A percentile compares a stretch with the other conserved stretches of the same genome.
phyloP scores from a whole-genome alignment of 2,113 vertebrate genomes.

The Ptilonorhynchus violaceus region DNA sequence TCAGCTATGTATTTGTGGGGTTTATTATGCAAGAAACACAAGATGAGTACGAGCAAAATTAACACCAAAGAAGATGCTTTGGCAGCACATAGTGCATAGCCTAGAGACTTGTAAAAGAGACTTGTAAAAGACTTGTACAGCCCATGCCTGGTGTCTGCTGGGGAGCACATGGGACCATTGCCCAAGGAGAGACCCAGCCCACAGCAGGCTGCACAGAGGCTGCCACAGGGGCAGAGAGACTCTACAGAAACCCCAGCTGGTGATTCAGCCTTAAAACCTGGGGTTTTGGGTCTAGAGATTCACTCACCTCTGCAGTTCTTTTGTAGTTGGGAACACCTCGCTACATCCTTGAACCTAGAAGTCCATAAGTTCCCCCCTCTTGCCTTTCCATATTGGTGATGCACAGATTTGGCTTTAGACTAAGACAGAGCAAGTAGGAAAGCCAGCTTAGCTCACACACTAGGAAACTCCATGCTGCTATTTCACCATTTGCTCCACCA shows the following conservation, averaged over 20 bases:
- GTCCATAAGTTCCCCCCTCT: fast-evolving
- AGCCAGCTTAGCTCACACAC: background rate
- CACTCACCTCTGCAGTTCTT: background rate
- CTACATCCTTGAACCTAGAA: background rate
- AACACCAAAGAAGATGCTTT: background rate
- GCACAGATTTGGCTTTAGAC: background rate
- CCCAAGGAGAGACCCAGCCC: background rate
- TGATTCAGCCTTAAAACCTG: background rate
- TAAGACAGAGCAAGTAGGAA: background rate
- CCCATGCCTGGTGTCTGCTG: background rate
- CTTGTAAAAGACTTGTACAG: background rate
- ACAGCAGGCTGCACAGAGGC: too few species aligned
- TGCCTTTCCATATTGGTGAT: background rate
- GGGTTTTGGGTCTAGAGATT: background rate
- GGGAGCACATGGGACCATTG: fast-evolving
- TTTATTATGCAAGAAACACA: background rate
- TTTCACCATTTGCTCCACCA: background rate
- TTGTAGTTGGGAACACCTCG: background rate
- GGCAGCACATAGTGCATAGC: background rate
- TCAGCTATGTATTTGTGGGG: background rate
- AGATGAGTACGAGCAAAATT: background rate
- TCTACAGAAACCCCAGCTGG: background rate
- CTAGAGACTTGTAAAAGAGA: background rate
- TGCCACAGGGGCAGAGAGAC: background rate
- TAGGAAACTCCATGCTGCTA: background rate